Conservation (phyloP, 2,113 vertebrate genomes). For the Marmota monax region DNA sequence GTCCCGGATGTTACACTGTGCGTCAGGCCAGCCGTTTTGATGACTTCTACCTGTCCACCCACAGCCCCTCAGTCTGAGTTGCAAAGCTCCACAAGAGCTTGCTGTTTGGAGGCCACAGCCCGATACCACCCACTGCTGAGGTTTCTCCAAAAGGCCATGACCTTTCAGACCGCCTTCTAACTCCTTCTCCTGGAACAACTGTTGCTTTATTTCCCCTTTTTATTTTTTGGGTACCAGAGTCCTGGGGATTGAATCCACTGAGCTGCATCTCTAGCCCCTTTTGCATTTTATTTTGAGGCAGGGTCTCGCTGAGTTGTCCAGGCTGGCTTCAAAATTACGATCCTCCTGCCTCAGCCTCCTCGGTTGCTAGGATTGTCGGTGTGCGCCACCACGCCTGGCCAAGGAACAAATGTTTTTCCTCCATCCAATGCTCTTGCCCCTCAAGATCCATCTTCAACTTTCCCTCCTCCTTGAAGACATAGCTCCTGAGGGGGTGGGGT, state of each 20-base stretch:
- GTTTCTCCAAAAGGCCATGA: neutral
- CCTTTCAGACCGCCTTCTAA: neutral
- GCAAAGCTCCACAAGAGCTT: neutral
- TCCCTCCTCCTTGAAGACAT: neutral
- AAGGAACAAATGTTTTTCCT: neutral
- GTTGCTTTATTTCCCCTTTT: too few relatives aligned
- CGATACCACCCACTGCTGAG: neutral
- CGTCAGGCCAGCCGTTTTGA: neutral
- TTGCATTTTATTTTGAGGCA: too few relatives aligned
- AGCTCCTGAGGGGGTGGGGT: neutral
- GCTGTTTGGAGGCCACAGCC: neutral
- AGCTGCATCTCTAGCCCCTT: too few relatives aligned
- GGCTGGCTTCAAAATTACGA: too few relatives aligned
- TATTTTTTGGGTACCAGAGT: too few relatives aligned
- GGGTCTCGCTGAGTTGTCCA: too few relatives aligned
- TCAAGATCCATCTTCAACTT: neutral
- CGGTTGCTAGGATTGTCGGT: too few relatives aligned
- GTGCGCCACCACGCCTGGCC: too few relatives aligned
- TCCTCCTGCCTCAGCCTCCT: too few relatives aligned
- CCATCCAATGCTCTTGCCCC: neutral
- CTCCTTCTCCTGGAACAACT: neutral
- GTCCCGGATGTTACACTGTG: neutral
- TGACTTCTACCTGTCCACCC: neutral
- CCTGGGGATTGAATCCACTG: too few relatives aligned
- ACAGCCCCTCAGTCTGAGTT: fast-evolving